A percentile compares a stretch with the other conserved stretches of the same genome.
These are phyloP conservation scores for Hemichromis elongatus DNA, from an alignment of 2,113 vertebrate genomes.

Conservation along the genomic window DNA sequence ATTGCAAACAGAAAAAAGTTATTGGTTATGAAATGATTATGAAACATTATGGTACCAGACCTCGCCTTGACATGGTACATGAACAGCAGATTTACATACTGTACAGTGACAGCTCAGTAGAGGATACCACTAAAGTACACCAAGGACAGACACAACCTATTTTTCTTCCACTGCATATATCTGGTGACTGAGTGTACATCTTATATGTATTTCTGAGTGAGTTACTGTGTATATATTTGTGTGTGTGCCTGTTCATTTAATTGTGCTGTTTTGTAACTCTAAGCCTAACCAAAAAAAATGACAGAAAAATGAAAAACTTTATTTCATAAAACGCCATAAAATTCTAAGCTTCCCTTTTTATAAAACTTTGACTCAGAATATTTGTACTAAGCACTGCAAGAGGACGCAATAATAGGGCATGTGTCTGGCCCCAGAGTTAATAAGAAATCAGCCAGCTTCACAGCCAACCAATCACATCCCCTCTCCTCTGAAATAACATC, in stretches of 20 bases:
- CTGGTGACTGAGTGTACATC: neutral
- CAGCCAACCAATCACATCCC: neutral
- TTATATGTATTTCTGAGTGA: neutral
- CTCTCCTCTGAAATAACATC: neutral
- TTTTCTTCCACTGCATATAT: neutral
- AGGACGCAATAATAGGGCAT: neutral
- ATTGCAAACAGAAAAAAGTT: slow-evolving; percentile 3
- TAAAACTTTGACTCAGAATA: neutral
- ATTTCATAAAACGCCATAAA: neutral
- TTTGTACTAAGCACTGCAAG: neutral
- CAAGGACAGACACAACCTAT: neutral
- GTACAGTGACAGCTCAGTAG: slow-evolving; percentile 4
- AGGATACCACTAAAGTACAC: neutral
- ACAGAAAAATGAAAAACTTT: neutral
- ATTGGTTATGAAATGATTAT: slow-evolving; percentile 6
- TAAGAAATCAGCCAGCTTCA: neutral
- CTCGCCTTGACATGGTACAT: neutral
- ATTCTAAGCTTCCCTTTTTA: neutral
- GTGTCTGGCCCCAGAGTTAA: neutral
- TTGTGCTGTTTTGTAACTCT: neutral
- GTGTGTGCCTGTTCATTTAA: neutral
- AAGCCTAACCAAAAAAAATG: neutral
- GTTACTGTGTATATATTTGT: neutral
- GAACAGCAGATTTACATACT: slow-evolving; percentile 1
- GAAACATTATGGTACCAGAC: neutral